phyloP scores from a whole-genome alignment of 2,888 invertebrate genomes.

The Sesamia inferens region DNA sequence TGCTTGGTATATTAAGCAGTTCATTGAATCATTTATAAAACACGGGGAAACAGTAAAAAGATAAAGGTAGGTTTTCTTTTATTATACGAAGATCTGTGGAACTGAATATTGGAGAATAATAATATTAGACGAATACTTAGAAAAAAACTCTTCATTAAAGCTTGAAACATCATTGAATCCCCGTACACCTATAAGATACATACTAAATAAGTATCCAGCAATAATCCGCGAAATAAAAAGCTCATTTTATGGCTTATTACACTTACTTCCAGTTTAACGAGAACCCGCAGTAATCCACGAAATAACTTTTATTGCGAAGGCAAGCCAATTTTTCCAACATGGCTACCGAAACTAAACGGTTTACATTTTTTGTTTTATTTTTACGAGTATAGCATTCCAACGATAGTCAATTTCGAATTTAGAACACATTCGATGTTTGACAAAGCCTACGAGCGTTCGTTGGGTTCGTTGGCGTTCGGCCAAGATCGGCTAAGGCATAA shows the following conservation, averaged over 20 bases:
- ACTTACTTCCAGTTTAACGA: slow-evolving; percentile 55
- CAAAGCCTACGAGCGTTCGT: slow-evolving; percentile 68
- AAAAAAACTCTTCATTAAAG: slow-evolving; percentile 2
- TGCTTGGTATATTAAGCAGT: slow-evolving; percentile 42
- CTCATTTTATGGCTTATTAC: slow-evolving; percentile 58
- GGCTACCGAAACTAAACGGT: slow-evolving; percentile 49
- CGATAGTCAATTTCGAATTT: slow-evolving; percentile 62
- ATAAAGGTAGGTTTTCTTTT: slow-evolving; percentile 9
- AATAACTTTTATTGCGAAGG: slow-evolving; percentile 60
- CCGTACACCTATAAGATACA: slow-evolving; percentile 24
- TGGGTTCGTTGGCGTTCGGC: slow-evolving; percentile 69
- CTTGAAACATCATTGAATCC: slow-evolving; percentile 17
- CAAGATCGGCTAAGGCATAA: slow-evolving; percentile 72
- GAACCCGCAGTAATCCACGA: slow-evolving; percentile 49
- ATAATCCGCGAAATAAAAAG: slow-evolving; percentile 57
- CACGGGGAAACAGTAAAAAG: slow-evolving; percentile 15
- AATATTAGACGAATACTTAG: background rate
- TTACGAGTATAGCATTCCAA: slow-evolving; percentile 57
- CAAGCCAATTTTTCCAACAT: slow-evolving; percentile 59
- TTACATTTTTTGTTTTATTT: slow-evolving; percentile 46
- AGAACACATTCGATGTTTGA: slow-evolving; percentile 73
- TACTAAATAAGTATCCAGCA: slow-evolving; percentile 41
- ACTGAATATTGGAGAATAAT: slow-evolving; percentile 1
- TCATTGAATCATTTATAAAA: slow-evolving; percentile 41
- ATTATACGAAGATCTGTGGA: background rate